These are phyloP conservation scores for Chrysolina haemoptera DNA, from an alignment of 2,888 invertebrate species.

Conservation along the genomic window DNA sequence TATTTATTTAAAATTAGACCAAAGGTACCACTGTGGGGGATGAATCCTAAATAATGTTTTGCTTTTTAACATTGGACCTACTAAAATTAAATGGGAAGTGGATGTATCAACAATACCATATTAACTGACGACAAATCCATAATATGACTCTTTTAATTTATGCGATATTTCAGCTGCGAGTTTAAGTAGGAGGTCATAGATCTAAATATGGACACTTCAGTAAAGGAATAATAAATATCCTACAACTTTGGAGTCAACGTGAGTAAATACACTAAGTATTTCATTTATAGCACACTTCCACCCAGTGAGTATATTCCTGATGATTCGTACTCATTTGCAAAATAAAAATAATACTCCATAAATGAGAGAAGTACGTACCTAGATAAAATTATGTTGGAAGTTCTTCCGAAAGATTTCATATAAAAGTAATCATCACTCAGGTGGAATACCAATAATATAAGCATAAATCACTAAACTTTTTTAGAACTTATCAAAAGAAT, in stretches of 20 bases:
- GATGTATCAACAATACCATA: background rate
- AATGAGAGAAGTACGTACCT: background rate
- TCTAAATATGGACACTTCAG: slow-evolving; percentile 36
- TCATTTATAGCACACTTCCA: background rate
- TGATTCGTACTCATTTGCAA: background rate
- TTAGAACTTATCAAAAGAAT: background rate
- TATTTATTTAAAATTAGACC: slow-evolving; percentile 6
- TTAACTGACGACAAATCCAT: background rate
- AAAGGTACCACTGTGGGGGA: slow-evolving; percentile 5
- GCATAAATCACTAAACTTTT: background rate
- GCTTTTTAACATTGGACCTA: background rate
- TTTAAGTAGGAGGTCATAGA: slow-evolving; percentile 39
- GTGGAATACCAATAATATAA: background rate
- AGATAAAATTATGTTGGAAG: background rate
- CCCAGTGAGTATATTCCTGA: background rate
- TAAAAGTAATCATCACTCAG: slow-evolving; percentile 4
- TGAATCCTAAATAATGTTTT: background rate
- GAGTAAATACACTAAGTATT: background rate
- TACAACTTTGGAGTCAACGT: background rate
- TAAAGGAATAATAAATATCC: background rate
- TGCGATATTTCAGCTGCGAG: background rate
- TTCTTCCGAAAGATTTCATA: background rate
- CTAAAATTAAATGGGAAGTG: background rate
- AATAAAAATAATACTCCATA: background rate
- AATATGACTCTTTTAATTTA: background rate